A percentile compares a stretch with the other conserved stretches of the same genome.
Conservation (phyloP, 1,140 invertebrate genomes). For the Nomia melanderi region DNA sequence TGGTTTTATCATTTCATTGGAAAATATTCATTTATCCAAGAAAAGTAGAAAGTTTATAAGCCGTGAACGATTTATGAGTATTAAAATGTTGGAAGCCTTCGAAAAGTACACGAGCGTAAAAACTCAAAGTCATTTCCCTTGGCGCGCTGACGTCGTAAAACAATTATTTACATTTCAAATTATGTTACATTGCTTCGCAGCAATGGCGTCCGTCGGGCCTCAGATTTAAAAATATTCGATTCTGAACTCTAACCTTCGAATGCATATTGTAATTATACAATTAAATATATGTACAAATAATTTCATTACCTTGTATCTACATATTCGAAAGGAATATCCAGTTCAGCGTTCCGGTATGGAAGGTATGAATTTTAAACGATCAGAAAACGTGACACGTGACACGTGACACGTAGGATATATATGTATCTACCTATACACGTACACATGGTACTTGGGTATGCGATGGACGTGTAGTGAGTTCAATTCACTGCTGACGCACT, state of each 20-base stretch:
- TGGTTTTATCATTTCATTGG: too few species aligned
- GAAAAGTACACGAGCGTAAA: background rate
- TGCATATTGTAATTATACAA: background rate
- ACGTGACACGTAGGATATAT: background rate
- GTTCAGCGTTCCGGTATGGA: too few species aligned
- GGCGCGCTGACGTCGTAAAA: background rate
- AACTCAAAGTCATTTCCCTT: slow-evolving; percentile 31
- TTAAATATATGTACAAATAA: background rate
- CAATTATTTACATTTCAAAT: slow-evolving; percentile 37
- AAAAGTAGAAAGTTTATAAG: slow-evolving; percentile 3
- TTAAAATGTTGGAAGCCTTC: background rate
- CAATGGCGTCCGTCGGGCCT: background rate
- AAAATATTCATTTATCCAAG: background rate
- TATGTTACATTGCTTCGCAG: background rate
- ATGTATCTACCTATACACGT: too few species aligned
- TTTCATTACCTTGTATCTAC: background rate
- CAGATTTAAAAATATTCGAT: background rate
- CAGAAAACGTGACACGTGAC: background rate
- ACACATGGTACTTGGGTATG: background rate
- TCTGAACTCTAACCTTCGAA: slow-evolving; percentile 4
- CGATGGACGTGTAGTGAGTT: background rate
- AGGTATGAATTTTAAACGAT: too few species aligned
- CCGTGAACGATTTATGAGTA: background rate
- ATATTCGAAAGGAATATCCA: too few species aligned
- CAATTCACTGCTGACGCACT: background rate